Evolutionary conservation across 2,113 vertebrate species (phyloP), one percentile per base, ranked within the genome.

Genomic region (Xiphorhynchus elegans): DNA sequence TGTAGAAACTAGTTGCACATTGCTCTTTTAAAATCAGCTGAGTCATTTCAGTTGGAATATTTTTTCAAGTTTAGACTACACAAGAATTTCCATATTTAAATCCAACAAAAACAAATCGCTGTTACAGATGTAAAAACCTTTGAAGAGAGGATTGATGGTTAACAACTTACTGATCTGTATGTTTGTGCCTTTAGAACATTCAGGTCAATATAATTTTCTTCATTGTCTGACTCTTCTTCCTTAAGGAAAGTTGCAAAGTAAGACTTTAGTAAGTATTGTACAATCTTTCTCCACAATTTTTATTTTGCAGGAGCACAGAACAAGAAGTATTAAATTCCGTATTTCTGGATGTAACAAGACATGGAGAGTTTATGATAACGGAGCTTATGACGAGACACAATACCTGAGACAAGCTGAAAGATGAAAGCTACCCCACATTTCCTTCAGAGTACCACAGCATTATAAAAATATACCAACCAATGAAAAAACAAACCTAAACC

Each of bases 211-310:
- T 98, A 98, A 59, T 98, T 98, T 89, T 99, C 99, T 86, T 99
- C 99, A 68, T 91, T 98, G 26, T 99, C 99, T 9, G 99, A 99
- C 19, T 98, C 98, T 90, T 99, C 99, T 93, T 99, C 99, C 99
- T 99, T 95, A 94, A 95, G 31, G 89, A 78, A 97, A 90, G 37
- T 79, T 83, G 62, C 64, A 97, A 96, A 97, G 60, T 31, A 66
- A 95, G 74, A 78, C 18, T 40, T 96, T 86, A 96, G 68, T 95
- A 90, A 95, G 37, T 64, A 94, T 4, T 19, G 46, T 17, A 69
- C n/a, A n/a, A 50, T 50, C 35, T 59, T 84, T 53, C 37, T 78
- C 72, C 52, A 39, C 13, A 39, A 23, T 56, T 80, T 26, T 62
- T 69, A 21, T 50, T 93, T 64, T 69, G n/a, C 77, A 91, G 24